Conservation (phyloP, 1,140 invertebrate species). For the Hypsibius dujardini region DNA sequence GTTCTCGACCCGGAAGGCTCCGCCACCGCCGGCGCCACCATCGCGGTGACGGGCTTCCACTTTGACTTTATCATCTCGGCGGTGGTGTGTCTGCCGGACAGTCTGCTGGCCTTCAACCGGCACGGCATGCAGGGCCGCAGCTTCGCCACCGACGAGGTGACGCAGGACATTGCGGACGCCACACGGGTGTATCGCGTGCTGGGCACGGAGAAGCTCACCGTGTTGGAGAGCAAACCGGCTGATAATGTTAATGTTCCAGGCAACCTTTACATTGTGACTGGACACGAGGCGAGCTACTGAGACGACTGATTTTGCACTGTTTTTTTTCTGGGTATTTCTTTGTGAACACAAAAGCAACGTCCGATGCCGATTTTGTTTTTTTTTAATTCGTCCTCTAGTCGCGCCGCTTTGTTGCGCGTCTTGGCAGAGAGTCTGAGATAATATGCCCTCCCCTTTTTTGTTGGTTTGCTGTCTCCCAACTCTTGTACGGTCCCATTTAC, state of each 20-base stretch:
- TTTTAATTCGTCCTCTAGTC: no score
- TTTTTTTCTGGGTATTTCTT: no score
- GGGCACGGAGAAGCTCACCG: constrained; percentile 73
- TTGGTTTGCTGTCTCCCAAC: no score
- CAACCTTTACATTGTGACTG: constrained; percentile 85
- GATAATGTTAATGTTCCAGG: constrained; percentile 59
- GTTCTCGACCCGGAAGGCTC: constrained; percentile 71
- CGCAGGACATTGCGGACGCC: constrained; percentile 81
- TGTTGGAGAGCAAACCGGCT: constrained; percentile 70
- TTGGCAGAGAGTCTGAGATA: no score
- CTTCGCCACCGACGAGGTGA: constrained; percentile 79
- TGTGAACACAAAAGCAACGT: no score
- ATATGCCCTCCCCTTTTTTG: no score
- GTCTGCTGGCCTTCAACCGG: constrained; percentile 86
- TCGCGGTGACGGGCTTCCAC: constrained; percentile 62
- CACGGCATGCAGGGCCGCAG: constrained; percentile 90
- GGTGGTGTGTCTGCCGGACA: constrained; percentile 82
- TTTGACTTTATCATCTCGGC: constrained; percentile 56
- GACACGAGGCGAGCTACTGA: constrained; percentile 54
- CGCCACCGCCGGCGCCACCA: constrained; percentile 51
- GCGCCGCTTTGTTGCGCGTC: no score
- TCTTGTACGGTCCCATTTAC: no score
- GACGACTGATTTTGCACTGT: no score
- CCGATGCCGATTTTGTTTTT: no score
- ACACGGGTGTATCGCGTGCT: constrained; percentile 71